Conservation (phyloP, 2,113 vertebrate genomes). For the Istiophorus platypterus region DNA sequence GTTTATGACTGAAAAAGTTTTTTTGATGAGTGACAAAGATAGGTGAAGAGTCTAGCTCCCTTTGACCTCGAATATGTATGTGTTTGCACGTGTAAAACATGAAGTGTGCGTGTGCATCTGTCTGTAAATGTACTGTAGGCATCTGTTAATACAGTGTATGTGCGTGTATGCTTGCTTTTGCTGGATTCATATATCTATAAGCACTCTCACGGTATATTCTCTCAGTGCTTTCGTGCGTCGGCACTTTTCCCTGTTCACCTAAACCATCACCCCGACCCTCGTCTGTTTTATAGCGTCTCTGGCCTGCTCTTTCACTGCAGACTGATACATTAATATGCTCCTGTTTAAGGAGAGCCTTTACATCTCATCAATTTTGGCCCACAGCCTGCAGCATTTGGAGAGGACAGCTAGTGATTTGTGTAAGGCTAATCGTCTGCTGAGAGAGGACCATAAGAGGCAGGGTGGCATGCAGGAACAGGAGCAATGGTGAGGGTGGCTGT, state of each 20-base stretch:
- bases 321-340: slow-evolving; percentile 55
- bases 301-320: slow-evolving; percentile 32
- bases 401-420: slow-evolving; percentile 72
- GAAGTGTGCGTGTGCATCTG: not conserved
- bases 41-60: not conserved
- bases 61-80: slow-evolving; percentile 17
- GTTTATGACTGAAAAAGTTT: not conserved
- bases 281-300: not conserved
- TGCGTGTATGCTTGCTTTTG: not conserved
- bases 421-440: slow-evolving; percentile 28
- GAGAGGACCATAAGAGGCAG: slow-evolving; percentile 83
- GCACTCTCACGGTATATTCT: not conserved
- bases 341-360: slow-evolving; percentile 70
- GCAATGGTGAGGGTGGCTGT: slow-evolving; percentile 23
- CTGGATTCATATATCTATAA: slow-evolving; percentile 16
- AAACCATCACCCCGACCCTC: not conserved
- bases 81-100: not conserved
- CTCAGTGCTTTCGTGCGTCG: not conserved
- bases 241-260: slow-evolving; percentile 8
- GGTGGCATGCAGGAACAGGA: slow-evolving; percentile 53
- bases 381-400: slow-evolving; percentile 39
- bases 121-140: not conserved
- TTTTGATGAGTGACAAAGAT: no score
- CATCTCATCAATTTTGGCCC: slow-evolving; percentile 60
- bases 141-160: not conserved